phyloP scores from a whole-genome alignment of 2,888 invertebrate genomes.

The Cactoblastis cactorum region DNA sequence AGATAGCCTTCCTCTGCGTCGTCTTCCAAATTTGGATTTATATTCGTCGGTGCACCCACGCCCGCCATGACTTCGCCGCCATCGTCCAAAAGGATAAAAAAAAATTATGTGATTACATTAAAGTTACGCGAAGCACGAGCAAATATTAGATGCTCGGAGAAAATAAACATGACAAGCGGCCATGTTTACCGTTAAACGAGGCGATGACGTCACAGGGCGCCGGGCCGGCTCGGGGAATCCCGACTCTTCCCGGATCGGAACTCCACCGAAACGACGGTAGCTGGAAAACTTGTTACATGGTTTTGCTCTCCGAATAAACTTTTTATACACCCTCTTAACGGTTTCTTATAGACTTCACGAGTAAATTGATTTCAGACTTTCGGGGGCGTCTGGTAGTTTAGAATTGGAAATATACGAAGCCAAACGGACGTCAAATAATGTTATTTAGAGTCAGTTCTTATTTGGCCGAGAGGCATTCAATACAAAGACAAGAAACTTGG shows the following conservation, averaged over 20 bases:
- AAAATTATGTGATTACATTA: not conserved
- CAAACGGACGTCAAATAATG: too few species aligned
- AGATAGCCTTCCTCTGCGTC: conserved; percentile 58
- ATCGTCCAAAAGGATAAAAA: conserved; percentile 18
- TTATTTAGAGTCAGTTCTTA: too few species aligned
- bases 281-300: conserved; percentile 22
- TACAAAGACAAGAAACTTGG: too few species aligned
- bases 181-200: conserved; percentile 41
- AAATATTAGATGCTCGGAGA: conserved; percentile 23
- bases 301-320: conserved; percentile 16
- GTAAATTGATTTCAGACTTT: conserved; percentile 7
- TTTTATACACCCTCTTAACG: not conserved
- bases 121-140: conserved; percentile 3
- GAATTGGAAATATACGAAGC: not conserved
- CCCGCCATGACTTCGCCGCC: conserved; percentile 39
- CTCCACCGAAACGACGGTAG: conserved; percentile 55
- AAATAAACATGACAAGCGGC: conserved; percentile 41
- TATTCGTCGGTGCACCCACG: conserved; percentile 57
- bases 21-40: conserved; percentile 48
- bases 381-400: not conserved
- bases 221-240: conserved; percentile 52
- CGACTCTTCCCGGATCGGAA: conserved; percentile 50
- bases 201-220: conserved; percentile 62
- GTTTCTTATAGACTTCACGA: not conserved
- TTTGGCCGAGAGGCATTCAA: too few species aligned